phyloP scores from a whole-genome alignment of 2,113 vertebrate species.

The Pan troglodytes region NHGRI_mPanTro3-v2.1_pri NC_086015.1:120859501-120860000 shows the following conservation, averaged over 20 bases:
- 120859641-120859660: not conserved
- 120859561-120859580: constrained; percentile 26
- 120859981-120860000: not conserved
- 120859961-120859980: not conserved
- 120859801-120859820: not conserved
- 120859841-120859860: not conserved
- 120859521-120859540: constrained; percentile 56
- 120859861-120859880: not conserved
- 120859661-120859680: not conserved
- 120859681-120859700: not conserved
- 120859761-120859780: not conserved
- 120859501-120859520: constrained; percentile 31
- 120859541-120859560: constrained; percentile 39
- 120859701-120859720: not conserved
- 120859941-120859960: not conserved
- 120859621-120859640: constrained; percentile 30
- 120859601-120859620: not conserved
- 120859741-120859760: constrained; percentile 6
- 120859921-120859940: not conserved
- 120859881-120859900: not conserved
- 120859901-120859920: not conserved
- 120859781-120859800: constrained; percentile 10
- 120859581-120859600: not conserved
- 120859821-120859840: not conserved
- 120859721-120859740: not conserved